phyloP scores from a whole-genome alignment of 2,113 vertebrate species.

The Corythornis madagascariensis region DNA sequence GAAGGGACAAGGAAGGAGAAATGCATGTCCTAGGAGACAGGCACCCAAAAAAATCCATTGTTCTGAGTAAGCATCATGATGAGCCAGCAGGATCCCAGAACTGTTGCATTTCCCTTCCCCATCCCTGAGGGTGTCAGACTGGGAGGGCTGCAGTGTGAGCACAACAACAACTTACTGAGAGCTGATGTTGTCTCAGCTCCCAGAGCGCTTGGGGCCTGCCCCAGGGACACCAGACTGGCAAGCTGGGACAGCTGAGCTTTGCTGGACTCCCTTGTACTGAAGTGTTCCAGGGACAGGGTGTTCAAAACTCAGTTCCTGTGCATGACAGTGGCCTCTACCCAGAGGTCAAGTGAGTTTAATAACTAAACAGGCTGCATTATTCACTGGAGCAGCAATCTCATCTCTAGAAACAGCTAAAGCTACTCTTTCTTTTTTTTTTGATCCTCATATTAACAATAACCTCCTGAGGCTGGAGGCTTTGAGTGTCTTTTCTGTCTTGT shows the following conservation, averaged over 20 bases:
- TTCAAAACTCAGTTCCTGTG: not conserved
- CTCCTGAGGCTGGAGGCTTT: not conserved
- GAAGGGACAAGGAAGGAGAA: not conserved
- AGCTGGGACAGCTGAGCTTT: not conserved
- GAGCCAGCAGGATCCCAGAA: not conserved
- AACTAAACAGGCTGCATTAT: not conserved
- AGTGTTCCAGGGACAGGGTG: not conserved
- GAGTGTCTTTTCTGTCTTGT: not conserved
- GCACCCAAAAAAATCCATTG: not conserved
- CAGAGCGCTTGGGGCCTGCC: not conserved
- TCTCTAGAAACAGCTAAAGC: not conserved
- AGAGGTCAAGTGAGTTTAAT: constrained; percentile 21
- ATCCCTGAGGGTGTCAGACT: not conserved
- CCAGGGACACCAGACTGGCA: rapidly evolving
- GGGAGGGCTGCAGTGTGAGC: not conserved
- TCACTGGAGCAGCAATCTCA: not conserved
- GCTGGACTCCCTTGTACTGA: not conserved
- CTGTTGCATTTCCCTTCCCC: not conserved
- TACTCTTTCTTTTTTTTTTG: not conserved
- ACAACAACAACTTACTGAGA: not conserved
- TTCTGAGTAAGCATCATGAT: not conserved
- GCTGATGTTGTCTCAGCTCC: rapidly evolving
- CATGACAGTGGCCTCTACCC: not conserved
- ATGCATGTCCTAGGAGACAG: not conserved
- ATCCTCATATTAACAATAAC: not conserved